These are phyloP conservation scores for Nestor notabilis DNA, from an alignment of 2,113 vertebrate genomes.

Conservation along the genomic window DNA sequence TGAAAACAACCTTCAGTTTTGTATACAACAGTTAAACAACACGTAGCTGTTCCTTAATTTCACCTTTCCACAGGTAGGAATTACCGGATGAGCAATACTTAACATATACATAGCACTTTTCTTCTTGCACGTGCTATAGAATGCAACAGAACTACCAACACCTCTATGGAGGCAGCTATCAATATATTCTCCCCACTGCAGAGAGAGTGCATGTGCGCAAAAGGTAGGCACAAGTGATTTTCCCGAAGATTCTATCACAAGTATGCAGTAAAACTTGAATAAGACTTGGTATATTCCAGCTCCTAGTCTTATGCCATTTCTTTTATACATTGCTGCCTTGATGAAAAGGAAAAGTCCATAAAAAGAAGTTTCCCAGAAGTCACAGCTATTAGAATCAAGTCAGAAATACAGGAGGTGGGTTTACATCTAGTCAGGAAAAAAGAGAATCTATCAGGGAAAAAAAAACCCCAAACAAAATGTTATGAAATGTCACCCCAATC, in stretches of 20 bases:
- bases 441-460: neutral
- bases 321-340: slow-evolving; percentile 46
- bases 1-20: slow-evolving; percentile 31
- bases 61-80: slow-evolving; percentile 44
- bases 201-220: slow-evolving; percentile 59
- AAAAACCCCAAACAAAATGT: neutral
- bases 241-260: slow-evolving; percentile 2
- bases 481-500: neutral
- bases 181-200: slow-evolving; percentile 47
- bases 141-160: slow-evolving; percentile 35
- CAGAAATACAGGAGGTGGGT: neutral
- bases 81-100: slow-evolving; percentile 28
- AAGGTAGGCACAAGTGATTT: slow-evolving; percentile 57
- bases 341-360: slow-evolving; percentile 18
- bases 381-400: slow-evolving; percentile 3
- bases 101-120: slow-evolving; percentile 13
- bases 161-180: slow-evolving; percentile 60
- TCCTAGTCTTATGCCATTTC: slow-evolving; percentile 19
- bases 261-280: neutral
- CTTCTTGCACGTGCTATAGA: slow-evolving; percentile 22
- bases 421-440: neutral
- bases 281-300: slow-evolving; percentile 37
- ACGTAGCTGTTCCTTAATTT: slow-evolving; percentile 9
- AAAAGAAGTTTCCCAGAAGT: slow-evolving; percentile 22
- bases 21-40: neutral